Evolutionary conservation across 2,888 invertebrate species (phyloP), one percentile per base, ranked within the genome.

Genomic region (Spilosoma lubricipeda): DNA sequence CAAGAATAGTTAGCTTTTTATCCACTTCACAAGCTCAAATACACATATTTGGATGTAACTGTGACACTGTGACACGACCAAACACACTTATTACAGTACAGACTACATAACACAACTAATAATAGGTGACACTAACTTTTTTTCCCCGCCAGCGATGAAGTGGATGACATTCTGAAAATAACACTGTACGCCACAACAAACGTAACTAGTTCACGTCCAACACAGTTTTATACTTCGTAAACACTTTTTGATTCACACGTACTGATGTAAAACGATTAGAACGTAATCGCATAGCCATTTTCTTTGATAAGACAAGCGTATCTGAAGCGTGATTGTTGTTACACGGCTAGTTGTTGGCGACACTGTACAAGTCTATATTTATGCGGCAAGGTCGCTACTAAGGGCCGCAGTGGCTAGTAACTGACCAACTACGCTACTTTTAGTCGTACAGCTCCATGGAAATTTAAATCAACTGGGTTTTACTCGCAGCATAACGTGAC

Each of bases 201-300:
- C 86, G 88, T 83, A 81, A 85, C 90, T 91, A 93, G 86, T 91
- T 88, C 84, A 88, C 91, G 89, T 91, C 89, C 82, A 90, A 90
- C 86, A 91, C 90, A 82, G 87, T 90, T 90, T 90, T 90, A 87
- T 88, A 90, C 90, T 91, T 91, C 82, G 86, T 91, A 88, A 91
- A 90, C 90, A 92, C 88, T 90, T 89, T 91, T 87, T 87, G 90
- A 89, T 89, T 89, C 86, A 90, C 87, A 87, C 86, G 87, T 82
- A 86, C 89, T 82, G 85, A 85, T 89, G 89, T 89, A 85, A 87
- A 89, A 80, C 87, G 92, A 93, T 93, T 91, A 92, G 86, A 86
- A 81, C 87, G 90, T 91, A 93, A 95, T 94, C 94, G 92, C 88
- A 88, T 88, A 89, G 92, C 91, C 95, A 95, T 95, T 94, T 95